Base-by-base conservation (phyloP, 2,797 vertebrate species). In the Ibycter americanus region DNA sequence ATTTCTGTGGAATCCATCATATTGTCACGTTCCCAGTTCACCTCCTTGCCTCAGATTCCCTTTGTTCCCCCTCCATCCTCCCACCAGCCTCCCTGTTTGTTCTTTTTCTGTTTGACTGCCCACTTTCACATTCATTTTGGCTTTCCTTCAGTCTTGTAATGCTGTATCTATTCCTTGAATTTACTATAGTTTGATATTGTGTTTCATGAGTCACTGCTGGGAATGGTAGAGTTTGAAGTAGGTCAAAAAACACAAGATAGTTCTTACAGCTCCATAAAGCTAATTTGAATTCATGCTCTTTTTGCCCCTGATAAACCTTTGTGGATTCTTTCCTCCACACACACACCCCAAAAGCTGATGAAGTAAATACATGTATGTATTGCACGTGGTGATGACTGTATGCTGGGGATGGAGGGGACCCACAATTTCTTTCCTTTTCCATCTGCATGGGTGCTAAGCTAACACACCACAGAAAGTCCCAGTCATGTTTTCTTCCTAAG, bases 121-220 rank as follows among this genome's bases (percentile, higher is more conserved):
- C 47, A 85, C 87, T 91, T 86, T 29, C 54, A 79, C 55, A 62
- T 72, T 79, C 34, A 36, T 89, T 93, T 91, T 90, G 62, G 26
- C 78, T 95, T 94, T 66, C 22, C 47, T 93, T 88, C 87, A 70
- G 27, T 34, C 55, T 93, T 92, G 62, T 77, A 93, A 62, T 73
- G 47, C 47, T 76, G 38, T 44, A 47, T 87, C 77, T 93, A 36
- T 72, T 88, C 73, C 85, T 91, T 95, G 90, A 81, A 76, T 94
- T 95, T 93, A 95, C 87, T 93, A 20, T 29, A 55, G 77, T 76
- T 91, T 91, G 93, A 89, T 86, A 89, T 87, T 87, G 54, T 91
- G 73, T 76, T 96, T 88, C 26, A 59, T 88, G 95, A 95, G 59
- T 97, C 95, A 95, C 80, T 7, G 4, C 54, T 91, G 87, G 40